Base-by-base conservation (phyloP, 1,140 invertebrate genomes). In the Bombyx mandarina region DNA sequence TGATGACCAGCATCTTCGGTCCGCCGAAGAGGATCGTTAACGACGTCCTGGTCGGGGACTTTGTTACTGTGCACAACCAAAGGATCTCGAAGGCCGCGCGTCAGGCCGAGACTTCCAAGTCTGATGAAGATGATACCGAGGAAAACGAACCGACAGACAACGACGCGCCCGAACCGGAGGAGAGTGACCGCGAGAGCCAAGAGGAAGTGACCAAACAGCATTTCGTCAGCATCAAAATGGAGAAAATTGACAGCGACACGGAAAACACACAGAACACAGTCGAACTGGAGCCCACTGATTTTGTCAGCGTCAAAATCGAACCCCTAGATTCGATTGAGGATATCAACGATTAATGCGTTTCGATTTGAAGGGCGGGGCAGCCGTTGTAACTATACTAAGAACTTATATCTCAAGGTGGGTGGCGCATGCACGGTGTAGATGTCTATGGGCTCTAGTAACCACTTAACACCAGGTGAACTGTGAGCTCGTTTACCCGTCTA, bases 221-320 rank as follows among this genome's bases (percentile, higher is more conserved):
- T 7, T 12, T 42, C 9, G 44, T 22, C 1, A 12, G 3, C 8
- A 56, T 56, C n/a, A 56, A 71, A 43, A 61, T 64, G 52, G 71
- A 71, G 43, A 54, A 54, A 6, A 56, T 61, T 7, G 66, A 60
- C 47, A 59, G 56, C 18, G 69, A 72, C 7, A 35, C 26, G 26
- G 26, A 35, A 35, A 35, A 35, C 26, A 35, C 26, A 3, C 61
- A 63, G 6, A 60, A 68, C 9, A 43, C 42, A 4, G 54, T 54
- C 8, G 70, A 72, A 43, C 54, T 84, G 35, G 78, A 81, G 52
- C 82, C 82, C 0, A 82, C 82, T 12, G 77, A 86, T 57, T 83
- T 86, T 71, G 81, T 86, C 6, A 77, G 74, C 43, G 74, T 86
- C 35, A 86, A 86, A 52, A 82, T 86, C 58, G 82, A 86, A 58